These are phyloP conservation scores for Bombus vancouverensis DNA, from an alignment of 1,140 invertebrate species.

Conservation along the genomic window DNA sequence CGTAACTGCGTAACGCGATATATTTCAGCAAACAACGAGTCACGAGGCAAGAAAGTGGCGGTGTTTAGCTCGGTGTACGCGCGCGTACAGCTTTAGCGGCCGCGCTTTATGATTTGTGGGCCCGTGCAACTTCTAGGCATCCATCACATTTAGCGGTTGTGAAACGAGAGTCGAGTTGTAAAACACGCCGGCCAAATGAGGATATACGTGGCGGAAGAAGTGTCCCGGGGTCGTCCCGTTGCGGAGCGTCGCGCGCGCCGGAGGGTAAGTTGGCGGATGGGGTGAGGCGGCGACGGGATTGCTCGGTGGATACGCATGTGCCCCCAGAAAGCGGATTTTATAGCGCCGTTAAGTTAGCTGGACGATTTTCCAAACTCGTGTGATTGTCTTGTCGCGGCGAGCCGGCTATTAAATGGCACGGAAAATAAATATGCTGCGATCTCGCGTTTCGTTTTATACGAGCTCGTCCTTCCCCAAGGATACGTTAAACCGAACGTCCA, in stretches of 20 bases:
- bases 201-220: slow-evolving; percentile 73
- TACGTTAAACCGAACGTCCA: slow-evolving; percentile 25
- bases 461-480: neutral
- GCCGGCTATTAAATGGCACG: slow-evolving; percentile 59
- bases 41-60: neutral
- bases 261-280: slow-evolving; percentile 43
- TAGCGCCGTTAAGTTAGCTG: slow-evolving; percentile 68
- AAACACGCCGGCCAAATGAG: slow-evolving; percentile 73
- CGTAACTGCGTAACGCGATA: slow-evolving; percentile 57
- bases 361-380: slow-evolving; percentile 68
- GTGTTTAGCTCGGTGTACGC: slow-evolving; percentile 7
- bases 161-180: slow-evolving; percentile 74
- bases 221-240: slow-evolving; percentile 64
- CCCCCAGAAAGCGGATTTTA: slow-evolving; percentile 60
- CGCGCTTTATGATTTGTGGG: slow-evolving; percentile 66
- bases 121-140: slow-evolving; percentile 61
- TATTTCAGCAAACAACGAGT: slow-evolving; percentile 57
- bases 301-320: slow-evolving; percentile 1
- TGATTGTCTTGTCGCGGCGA: slow-evolving; percentile 66
- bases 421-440: slow-evolving; percentile 66
- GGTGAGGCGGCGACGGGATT: slow-evolving; percentile 24
- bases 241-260: slow-evolving; percentile 24
- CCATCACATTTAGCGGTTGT: slow-evolving; percentile 72
- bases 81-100: neutral
- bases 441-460: slow-evolving; percentile 33